Evolutionary conservation across 2,113 vertebrate species (phyloP).

Genomic region (Otocyon megalotis): DNA sequence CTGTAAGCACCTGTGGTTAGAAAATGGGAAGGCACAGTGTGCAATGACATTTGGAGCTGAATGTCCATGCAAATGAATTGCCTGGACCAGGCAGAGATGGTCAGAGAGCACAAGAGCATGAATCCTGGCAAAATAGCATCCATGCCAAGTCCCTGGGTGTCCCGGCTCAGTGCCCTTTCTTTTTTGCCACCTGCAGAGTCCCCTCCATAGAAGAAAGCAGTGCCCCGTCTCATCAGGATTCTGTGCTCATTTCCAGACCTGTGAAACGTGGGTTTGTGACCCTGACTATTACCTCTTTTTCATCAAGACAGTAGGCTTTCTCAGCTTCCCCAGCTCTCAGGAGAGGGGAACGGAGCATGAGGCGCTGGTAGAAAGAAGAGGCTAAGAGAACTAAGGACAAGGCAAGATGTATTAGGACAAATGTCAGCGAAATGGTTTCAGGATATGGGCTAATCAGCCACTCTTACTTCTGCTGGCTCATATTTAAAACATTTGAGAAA

Average conservation of each 20-base stretch:
- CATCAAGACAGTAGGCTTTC: neutral
- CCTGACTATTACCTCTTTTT: neutral
- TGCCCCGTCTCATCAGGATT: neutral
- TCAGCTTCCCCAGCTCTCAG: neutral
- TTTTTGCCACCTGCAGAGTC: neutral
- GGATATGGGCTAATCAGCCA: neutral
- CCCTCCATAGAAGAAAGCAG: neutral
- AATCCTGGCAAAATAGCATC: neutral
- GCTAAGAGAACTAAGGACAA: neutral
- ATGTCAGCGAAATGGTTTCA: neutral
- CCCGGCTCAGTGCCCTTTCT: neutral
- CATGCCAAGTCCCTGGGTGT: neutral
- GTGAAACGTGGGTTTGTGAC: neutral
- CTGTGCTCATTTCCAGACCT: neutral
- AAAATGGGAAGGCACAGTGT: slow-evolving; percentile 33
- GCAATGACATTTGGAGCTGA: slow-evolving; percentile 43
- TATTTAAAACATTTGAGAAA: neutral
- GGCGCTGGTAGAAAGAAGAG: neutral
- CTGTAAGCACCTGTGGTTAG: slow-evolving; percentile 32
- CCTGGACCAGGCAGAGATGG: neutral
- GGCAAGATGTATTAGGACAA: neutral
- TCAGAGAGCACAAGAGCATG: neutral
- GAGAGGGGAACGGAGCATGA: neutral
- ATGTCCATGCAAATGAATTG: slow-evolving; percentile 35
- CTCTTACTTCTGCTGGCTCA: neutral